phyloP scores from a whole-genome alignment of 2,113 vertebrate species.

The Promerops cafer region DNA sequence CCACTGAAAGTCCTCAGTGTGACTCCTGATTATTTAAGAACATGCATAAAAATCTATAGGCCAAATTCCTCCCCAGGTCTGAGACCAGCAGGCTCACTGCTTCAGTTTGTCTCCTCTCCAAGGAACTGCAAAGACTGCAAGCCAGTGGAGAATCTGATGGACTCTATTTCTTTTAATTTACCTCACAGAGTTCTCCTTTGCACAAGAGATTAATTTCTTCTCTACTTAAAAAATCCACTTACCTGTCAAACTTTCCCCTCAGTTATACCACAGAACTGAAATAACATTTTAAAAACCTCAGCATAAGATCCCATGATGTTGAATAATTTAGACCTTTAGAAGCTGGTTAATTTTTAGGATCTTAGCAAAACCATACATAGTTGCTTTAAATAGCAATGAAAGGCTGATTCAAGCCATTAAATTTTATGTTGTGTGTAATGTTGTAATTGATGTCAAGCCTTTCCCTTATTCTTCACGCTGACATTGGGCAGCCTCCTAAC shows the following conservation, averaged over 20 bases:
- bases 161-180: not conserved
- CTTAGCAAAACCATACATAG: slow-evolving; percentile 56
- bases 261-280: not conserved
- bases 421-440: slow-evolving; percentile 86
- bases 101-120: not conserved
- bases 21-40: not conserved
- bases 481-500: slow-evolving; percentile 70
- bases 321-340: slow-evolving; percentile 46
- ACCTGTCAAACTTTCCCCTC: not conserved
- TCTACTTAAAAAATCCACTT: slow-evolving; percentile 5
- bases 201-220: not conserved
- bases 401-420: slow-evolving; percentile 77
- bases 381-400: slow-evolving; percentile 77
- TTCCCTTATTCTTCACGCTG: slow-evolving; percentile 70
- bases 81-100: not conserved
- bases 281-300: slow-evolving; percentile 33
- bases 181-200: not conserved
- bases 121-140: not conserved
- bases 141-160: not conserved
- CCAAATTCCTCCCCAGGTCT: not conserved
- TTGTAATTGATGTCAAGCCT: slow-evolving; percentile 82
- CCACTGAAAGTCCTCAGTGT: not conserved
- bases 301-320: not conserved
- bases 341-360: slow-evolving; percentile 73
- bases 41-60: not conserved